Conservation (phyloP, 2,113 vertebrate species). For the Pseudorhombus dupliciocellatus region DNA sequence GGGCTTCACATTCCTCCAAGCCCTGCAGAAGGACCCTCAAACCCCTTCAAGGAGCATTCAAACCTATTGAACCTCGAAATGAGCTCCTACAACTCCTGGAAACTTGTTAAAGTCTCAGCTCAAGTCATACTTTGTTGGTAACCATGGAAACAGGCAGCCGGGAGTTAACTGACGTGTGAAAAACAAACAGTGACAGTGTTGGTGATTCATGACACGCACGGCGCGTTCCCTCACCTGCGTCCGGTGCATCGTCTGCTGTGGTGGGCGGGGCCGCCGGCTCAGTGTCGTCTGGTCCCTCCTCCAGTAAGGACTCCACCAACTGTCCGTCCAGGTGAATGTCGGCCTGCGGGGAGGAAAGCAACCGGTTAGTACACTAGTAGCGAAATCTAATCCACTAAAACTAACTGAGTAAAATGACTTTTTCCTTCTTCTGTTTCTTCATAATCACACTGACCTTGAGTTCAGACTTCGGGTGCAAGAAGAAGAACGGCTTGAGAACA, state of each 20-base stretch:
- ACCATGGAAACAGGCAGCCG: too few species aligned
- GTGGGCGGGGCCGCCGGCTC: constrained; percentile 54
- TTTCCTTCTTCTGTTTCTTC: too few species aligned
- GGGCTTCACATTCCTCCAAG: too few species aligned
- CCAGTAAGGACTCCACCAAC: constrained; percentile 78
- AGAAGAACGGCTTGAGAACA: constrained; percentile 89
- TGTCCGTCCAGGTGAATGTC: constrained; percentile 80
- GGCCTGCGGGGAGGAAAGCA: constrained; percentile 71
- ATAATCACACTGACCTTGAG: constrained; percentile 64
- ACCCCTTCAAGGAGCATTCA: too few species aligned
- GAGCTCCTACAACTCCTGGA: too few species aligned
- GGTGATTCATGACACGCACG: background rate
- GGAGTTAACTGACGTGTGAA: background rate
- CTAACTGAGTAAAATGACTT: too few species aligned
- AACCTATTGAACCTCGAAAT: too few species aligned
- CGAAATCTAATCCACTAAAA: too few species aligned
- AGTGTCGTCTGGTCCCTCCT: constrained; percentile 68
- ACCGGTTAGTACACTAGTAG: too few species aligned
- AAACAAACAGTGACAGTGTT: background rate
- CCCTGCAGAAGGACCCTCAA: too few species aligned
- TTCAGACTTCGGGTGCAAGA: constrained; percentile 82
- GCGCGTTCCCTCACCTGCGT: constrained; percentile 62
- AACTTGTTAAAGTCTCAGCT: too few species aligned
- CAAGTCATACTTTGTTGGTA: too few species aligned
- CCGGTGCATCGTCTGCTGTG: constrained; percentile 47